A percentile compares a stretch with the other conserved stretches of the same genome.
phyloP scores from a whole-genome alignment of 2,113 vertebrate species.

The Riparia riparia region DNA sequence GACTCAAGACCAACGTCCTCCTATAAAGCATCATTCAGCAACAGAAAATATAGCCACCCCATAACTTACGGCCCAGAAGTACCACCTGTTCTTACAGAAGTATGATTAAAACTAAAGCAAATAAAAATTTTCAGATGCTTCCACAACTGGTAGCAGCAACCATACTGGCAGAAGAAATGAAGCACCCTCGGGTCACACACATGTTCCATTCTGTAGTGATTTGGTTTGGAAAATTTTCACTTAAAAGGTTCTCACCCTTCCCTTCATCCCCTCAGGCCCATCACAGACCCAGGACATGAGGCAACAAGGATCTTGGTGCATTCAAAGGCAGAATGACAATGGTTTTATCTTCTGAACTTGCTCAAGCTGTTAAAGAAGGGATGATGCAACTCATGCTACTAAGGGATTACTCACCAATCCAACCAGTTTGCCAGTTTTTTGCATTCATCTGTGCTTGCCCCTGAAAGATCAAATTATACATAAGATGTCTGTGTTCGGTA shows the following conservation, averaged over 20 bases:
- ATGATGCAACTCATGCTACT: not conserved
- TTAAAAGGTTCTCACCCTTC: not conserved
- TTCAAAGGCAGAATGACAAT: not conserved
- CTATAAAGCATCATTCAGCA: not conserved
- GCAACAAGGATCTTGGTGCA: not conserved
- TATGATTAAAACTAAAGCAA: not conserved
- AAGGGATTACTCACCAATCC: not conserved
- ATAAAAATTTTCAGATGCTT: not conserved
- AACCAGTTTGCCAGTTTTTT: not conserved
- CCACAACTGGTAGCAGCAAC: not conserved
- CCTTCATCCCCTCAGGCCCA: rapidly evolving
- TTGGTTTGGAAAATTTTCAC: not conserved
- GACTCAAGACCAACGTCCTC: not conserved
- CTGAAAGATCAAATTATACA: not conserved
- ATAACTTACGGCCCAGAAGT: not conserved
- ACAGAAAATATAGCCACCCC: not conserved
- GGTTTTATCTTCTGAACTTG: not conserved
- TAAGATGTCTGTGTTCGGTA: not conserved
- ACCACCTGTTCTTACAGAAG: not conserved
- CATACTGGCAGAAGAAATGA: not conserved
- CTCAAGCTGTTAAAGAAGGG: not conserved
- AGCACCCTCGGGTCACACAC: not conserved
- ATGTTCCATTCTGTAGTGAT: rapidly evolving
- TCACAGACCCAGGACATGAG: not conserved
- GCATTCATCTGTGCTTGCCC: not conserved